Base-by-base conservation (phyloP, 1,140 invertebrate species). In the Coenobita brevimanus region DNA sequence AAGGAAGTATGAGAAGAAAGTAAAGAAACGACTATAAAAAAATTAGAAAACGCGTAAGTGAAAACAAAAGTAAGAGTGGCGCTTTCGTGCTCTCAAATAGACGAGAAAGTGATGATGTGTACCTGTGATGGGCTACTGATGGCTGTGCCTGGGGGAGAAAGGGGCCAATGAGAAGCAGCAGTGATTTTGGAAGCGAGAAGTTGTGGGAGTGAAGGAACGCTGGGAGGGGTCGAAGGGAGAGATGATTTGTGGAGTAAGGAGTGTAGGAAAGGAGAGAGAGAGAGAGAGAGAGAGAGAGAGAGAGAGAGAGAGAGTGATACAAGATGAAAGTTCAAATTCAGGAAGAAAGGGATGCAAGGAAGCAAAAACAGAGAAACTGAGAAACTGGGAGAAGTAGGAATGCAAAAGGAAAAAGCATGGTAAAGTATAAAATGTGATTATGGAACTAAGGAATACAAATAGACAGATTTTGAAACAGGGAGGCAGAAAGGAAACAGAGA, bases 351-450 rank as follows among this genome's bases (percentile, higher is more conserved):
- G n/a, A 78, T 8, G 30, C 2, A 46, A n/a, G 30, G 41, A 78
- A 8, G n/a, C 2, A 46, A n/a, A 46, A 30, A 46, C 2, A 46
- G 38, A 46, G 75, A 78, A 41, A 46, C 8, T 43, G 75, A 46
- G 75, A 78, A n/a, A 46, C 36, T 43, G 75, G n/a, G 75, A 78
- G n/a, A 46, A n/a, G 46, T 33, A 78, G 38, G n/a, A 41, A 46
- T 6, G n/a, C 36, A 78, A 41, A 46, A n/a, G 46, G 75, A 46
- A 41, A 78, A n/a, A 30, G 50, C 50, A 50, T 27, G 78, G 30
- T 6, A 43, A 50, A 80, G 50, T 27, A 27, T 15, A 36, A 36
- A 10, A 46, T 15, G 62, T 10, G 62, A 67, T 6, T 10, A n/a
- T 10, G 62, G n/a, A n/a, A 67, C 6, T 10, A n/a, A 75, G 78